Conservation (phyloP, 2,113 vertebrate species). For the Rattus rattus region DNA sequence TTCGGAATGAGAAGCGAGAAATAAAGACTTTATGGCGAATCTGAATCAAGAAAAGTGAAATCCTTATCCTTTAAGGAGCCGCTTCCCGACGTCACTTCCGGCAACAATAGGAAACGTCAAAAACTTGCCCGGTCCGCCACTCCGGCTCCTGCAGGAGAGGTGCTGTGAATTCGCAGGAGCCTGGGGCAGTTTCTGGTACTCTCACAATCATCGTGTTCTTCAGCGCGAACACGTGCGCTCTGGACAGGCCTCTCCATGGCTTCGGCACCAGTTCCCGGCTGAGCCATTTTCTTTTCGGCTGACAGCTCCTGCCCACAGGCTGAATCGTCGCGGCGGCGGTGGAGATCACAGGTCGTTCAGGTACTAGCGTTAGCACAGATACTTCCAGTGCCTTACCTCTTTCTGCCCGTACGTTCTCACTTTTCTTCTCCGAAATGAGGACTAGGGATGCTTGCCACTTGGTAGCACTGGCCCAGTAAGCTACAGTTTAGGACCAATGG, state of each 20-base stretch:
- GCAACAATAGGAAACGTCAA: constrained; percentile 85
- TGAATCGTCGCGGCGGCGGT: constrained; percentile 83
- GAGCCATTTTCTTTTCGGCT: constrained; percentile 65
- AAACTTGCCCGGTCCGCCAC: not conserved
- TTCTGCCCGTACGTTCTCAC: not conserved
- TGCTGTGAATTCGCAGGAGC: not conserved
- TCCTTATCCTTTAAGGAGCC: not conserved
- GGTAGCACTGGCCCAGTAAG: constrained; percentile 63
- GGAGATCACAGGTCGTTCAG: constrained; percentile 77
- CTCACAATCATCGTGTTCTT: not conserved
- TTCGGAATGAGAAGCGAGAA: not conserved
- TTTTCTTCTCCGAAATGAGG: constrained; percentile 14
- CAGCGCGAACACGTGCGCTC: not conserved
- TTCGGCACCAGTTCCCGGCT: constrained; percentile 73
- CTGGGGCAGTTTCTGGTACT: not conserved
- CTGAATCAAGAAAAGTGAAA: fast-evolving
- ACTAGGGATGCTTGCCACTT: constrained; percentile 6
- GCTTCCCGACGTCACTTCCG: constrained; percentile 80
- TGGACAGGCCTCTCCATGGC: constrained; percentile 73
- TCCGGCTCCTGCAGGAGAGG: not conserved
- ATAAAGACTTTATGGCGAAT: constrained; percentile 34
- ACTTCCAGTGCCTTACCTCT: not conserved
- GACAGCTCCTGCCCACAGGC: constrained; percentile 67
- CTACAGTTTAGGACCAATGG: constrained; percentile 52
- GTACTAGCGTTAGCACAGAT: constrained; percentile 39